Percentiles rank a stretch among this genome's conserved stretches.
Conservation (phyloP, 92 coral and sea anemone species). For the Pocillopora meandrina region DNA sequence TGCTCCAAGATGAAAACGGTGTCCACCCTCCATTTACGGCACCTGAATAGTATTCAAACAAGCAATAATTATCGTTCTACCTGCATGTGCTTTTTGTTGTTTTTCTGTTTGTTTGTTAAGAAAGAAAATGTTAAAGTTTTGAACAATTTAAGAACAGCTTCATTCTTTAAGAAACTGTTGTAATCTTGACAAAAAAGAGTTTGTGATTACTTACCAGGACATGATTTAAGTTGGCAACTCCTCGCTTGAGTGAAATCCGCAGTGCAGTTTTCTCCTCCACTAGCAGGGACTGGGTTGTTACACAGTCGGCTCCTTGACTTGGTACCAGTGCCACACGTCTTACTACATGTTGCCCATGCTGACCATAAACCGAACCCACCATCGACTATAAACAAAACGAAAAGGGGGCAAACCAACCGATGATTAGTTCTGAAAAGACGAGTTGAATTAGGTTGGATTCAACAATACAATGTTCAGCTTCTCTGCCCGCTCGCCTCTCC, state of each 20-base stretch:
- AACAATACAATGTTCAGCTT: too few relatives aligned
- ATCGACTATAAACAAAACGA: constrained; percentile 13
- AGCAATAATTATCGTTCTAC: not conserved
- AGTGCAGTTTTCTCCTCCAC: constrained; percentile 25
- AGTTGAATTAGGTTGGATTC: too few relatives aligned
- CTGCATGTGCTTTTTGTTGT: not conserved
- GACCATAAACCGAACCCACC: constrained; percentile 36
- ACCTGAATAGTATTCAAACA: constrained; percentile 45
- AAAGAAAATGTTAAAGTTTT: not conserved
- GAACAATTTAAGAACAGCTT: not conserved
- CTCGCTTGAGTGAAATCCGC: constrained; percentile 13
- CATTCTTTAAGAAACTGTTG: not conserved
- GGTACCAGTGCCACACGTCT: constrained; percentile 53
- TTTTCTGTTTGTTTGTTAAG: too few relatives aligned
- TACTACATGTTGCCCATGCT: constrained; percentile 37
- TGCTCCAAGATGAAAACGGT: constrained; percentile 66
- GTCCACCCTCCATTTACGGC: constrained; percentile 92
- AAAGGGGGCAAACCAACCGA: not conserved
- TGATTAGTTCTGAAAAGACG: too few relatives aligned
- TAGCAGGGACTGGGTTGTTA: constrained; percentile 16
- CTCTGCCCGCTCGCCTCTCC: too few relatives aligned
- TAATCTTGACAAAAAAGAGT: not conserved
- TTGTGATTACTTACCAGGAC: constrained; percentile 25
- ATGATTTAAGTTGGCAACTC: constrained; percentile 39
- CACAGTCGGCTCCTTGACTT: constrained; percentile 38